Base-by-base conservation (phyloP, 2,113 vertebrate species). In the Equus quagga region DNA sequence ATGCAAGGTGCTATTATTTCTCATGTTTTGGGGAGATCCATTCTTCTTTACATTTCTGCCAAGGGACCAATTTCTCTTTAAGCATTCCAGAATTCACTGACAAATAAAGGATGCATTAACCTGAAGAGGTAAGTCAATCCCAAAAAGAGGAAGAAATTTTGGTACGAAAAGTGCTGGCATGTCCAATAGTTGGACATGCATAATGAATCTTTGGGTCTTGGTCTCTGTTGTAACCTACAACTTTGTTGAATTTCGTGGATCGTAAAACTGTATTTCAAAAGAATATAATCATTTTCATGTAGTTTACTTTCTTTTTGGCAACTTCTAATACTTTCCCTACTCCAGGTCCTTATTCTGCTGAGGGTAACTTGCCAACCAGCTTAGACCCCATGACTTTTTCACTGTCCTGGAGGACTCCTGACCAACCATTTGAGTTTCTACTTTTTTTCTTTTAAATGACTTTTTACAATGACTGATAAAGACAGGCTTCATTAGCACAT, bases 161-260 rank as follows among this genome's bases (percentile, higher is more conserved):
- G 21, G 23, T 73, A 64, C 94, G 24, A 41, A 31, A 78, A 36
- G 15, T 72, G 33, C 54, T 95, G 31, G 10, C 21, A 64, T 41
- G 36, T 41, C 36, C 36, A 41, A n/a, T n/a, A 18, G 6, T 67
- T 93, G 49, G 49, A 90, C 5, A 6, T 17, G 3, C 1, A 3
- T 26, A 58, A 44, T 84, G 58, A 1, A 11, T 64, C 11, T 81
- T 81, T 91, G 41, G 11, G 10, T 86, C 70, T 96, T 73, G 19
- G 10, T 64, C 36, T 86, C 19, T 80, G 9, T 17, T 83, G 17
- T 0, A 2, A 83, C 6, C 28, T 65, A 41, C 13, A 67, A 92
- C n/a, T 86, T 86, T 80, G 18, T 10, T 93, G 58, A 95, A 89
- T 94, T 95, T 91, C 23, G 54, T 79, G 17, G 28, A 46, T 9